A percentile compares a stretch with the other conserved stretches of the same genome.
Conservation (phyloP, 2,797 vertebrate species). For the Arrhamphus sclerolepis region DNA sequence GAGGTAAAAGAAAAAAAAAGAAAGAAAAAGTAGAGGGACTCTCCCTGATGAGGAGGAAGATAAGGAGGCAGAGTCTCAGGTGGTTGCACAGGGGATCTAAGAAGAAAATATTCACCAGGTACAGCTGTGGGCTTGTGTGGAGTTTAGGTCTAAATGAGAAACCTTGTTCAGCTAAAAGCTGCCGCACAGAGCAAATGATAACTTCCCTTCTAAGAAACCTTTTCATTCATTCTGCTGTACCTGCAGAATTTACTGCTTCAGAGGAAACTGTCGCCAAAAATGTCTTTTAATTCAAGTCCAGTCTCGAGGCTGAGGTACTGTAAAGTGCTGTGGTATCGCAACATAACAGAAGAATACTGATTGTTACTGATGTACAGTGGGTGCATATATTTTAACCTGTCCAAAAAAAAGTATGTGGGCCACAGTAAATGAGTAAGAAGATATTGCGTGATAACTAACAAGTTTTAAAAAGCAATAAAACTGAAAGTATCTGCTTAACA, state of each 20-base stretch:
- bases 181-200: conserved; percentile 18
- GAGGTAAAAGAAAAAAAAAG: conserved; percentile 17
- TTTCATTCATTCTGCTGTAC: conserved; percentile 42
- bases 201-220: conserved; percentile 24
- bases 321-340: conserved; percentile 7
- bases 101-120: conserved; percentile 28
- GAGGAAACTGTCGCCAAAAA: conserved; percentile 17
- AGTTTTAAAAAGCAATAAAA: too few relatives aligned
- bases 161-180: conserved; percentile 34
- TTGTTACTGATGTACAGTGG: conserved; percentile 1
- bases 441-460: too few relatives aligned
- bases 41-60: conserved; percentile 53
- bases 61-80: conserved; percentile 43
- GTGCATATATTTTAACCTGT: background rate
- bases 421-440: too few relatives aligned
- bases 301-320: conserved; percentile 21
- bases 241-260: conserved; percentile 28
- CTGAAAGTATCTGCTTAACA: too few relatives aligned
- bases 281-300: conserved; percentile 42
- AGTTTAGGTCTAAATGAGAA: conserved; percentile 56
- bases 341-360: conserved; percentile 19
- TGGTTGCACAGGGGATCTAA: conserved; percentile 32
- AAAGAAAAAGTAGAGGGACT: conserved; percentile 27
- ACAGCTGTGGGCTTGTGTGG: conserved; percentile 27
- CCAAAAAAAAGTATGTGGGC: conserved; percentile 1